A percentile compares a stretch with the other conserved stretches of the same genome.
phyloP scores from a whole-genome alignment of 1,140 invertebrate genomes.

The Lepidostoma basale region DNA sequence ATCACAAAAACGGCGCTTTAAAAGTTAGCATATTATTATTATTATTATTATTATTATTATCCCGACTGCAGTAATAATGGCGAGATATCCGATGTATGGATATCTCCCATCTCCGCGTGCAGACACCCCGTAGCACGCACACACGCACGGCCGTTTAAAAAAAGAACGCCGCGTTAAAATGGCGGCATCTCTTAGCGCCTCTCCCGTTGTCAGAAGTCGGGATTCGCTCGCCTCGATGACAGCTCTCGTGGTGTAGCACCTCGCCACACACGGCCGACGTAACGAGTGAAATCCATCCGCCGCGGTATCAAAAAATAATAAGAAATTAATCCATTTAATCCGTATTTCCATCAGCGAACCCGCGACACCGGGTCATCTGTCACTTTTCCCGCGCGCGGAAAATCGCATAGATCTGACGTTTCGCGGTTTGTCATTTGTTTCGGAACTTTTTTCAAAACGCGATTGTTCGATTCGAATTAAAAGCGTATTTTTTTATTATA shows the following conservation, averaged over 20 bases:
- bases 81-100: too few relatives aligned
- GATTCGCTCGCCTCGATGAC: constrained; percentile 43
- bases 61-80: too few relatives aligned
- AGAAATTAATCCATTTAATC: constrained; percentile 21
- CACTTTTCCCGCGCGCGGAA: constrained; percentile 5
- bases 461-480: neutral
- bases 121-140: too few relatives aligned
- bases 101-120: too few relatives aligned
- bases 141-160: constrained; percentile 32
- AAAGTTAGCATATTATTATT: too few relatives aligned
- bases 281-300: constrained; percentile 16
- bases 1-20: too few relatives aligned
- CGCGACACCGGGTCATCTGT: constrained; percentile 1
- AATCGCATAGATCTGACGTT: neutral
- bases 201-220: constrained; percentile 35
- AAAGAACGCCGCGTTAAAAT: constrained; percentile 35
- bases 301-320: constrained; percentile 23
- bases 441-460: neutral
- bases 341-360: neutral
- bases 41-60: too few relatives aligned
- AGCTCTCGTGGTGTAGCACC: constrained; percentile 30
- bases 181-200: constrained; percentile 43
- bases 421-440: neutral
- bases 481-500: constrained; percentile 8
- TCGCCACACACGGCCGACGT: neutral